Evolutionary conservation across 2,888 invertebrate species (phyloP).

Genomic region (Apamea anceps): DNA sequence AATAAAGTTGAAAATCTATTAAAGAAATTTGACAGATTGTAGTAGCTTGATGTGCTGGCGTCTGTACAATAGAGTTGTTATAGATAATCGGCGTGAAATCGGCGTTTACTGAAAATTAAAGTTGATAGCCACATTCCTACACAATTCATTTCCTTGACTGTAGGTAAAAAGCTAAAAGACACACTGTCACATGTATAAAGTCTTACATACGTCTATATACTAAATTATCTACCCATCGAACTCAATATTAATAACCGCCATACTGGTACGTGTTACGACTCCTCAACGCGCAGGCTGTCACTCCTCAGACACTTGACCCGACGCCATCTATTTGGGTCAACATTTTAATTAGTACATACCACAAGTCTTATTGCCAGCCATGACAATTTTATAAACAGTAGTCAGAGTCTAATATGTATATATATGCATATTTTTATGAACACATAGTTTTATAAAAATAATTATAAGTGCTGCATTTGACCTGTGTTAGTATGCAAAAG

Average conservation of each 20-base stretch:
- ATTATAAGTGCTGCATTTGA: conserved; percentile 4
- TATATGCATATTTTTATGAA: conserved; percentile 25
- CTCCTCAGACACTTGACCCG: conserved; percentile 70
- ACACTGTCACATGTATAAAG: background rate
- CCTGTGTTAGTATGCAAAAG: background rate
- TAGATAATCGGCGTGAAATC: no score
- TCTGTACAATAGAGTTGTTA: no score
- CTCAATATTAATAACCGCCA: conserved; percentile 15
- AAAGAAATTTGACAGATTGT: no score
- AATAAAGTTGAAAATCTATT: no score
- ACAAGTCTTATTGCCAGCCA: conserved; percentile 50
- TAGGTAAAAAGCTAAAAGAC: background rate
- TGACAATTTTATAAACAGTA: conserved; percentile 49
- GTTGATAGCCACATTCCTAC: background rate
- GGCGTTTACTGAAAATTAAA: background rate
- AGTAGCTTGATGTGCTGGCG: no score
- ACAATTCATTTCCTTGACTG: background rate
- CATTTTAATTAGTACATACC: conserved; percentile 72
- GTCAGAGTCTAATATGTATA: conserved; percentile 14
- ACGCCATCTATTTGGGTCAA: conserved; percentile 68
- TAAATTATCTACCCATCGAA: background rate
- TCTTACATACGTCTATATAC: background rate
- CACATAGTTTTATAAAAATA: conserved; percentile 1
- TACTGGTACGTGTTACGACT: conserved; percentile 29
- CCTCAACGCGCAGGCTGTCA: conserved; percentile 30